These are phyloP conservation scores for Caenorhabditis sp. DNA, from an alignment of 2,888 invertebrate genomes.

Conservation along the genomic window DNA sequence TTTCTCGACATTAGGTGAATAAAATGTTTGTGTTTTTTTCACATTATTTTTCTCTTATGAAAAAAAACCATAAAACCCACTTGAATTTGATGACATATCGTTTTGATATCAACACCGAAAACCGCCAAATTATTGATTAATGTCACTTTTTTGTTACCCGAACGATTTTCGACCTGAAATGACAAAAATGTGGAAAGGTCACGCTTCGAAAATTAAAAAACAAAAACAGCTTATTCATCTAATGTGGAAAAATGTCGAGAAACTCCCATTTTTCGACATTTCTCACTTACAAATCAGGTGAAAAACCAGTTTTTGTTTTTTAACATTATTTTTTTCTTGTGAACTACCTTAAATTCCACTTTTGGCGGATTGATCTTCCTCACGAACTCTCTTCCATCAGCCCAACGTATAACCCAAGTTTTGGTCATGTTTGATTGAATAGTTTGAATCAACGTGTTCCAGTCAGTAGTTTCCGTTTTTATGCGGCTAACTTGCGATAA, in stretches of 20 bases:
- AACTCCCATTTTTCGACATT: too few relatives aligned
- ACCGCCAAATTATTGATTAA: conserved; percentile 86
- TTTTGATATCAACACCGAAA: conserved; percentile 82
- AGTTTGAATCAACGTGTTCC: conserved; percentile 51
- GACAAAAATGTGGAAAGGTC: too few relatives aligned
- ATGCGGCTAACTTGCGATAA: conserved; percentile 31
- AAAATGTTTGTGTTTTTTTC: too few relatives aligned
- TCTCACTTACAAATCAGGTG: too few relatives aligned
- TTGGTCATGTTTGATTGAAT: conserved; percentile 59
- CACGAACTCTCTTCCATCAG: conserved; percentile 57
- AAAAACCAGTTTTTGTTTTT: too few relatives aligned
- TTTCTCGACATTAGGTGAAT: too few relatives aligned
- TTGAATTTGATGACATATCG: conserved; percentile 44
- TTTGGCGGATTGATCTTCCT: conserved; percentile 46
- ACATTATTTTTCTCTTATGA: conserved; percentile 1
- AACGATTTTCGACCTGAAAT: conserved; percentile 61
- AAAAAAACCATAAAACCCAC: too few relatives aligned
- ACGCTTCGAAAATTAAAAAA: not conserved
- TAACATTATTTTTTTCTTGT: not conserved
- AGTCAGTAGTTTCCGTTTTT: conserved; percentile 35
- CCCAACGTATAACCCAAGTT: conserved; percentile 50
- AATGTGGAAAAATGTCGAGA: too few relatives aligned
- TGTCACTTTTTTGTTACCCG: conserved; percentile 78
- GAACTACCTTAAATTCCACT: conserved; percentile 30
- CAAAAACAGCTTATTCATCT: too few relatives aligned